Evolutionary conservation across 1,140 invertebrate species (phyloP).

Genomic region (Arctopsyche grandis): DNA sequence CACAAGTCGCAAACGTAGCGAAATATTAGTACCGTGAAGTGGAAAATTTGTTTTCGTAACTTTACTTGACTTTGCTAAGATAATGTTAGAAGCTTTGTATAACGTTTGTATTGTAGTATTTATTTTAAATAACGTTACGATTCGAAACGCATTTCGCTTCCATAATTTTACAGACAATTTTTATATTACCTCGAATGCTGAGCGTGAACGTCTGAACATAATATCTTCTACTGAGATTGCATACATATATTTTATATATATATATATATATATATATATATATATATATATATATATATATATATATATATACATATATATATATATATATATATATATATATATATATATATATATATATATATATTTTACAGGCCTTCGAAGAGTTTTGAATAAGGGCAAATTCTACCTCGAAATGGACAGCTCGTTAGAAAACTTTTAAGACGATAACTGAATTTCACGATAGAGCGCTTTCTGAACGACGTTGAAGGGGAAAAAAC

Average conservation of each 20-base stretch:
- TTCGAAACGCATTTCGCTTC: background rate
- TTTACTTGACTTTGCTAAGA: background rate
- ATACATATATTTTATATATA: no score
- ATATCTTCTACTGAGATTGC: no score
- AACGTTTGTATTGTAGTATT: background rate
- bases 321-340: background rate
- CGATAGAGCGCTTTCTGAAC: background rate
- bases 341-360: background rate
- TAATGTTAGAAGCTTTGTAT: background rate
- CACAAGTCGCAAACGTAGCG: background rate
- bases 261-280: no score
- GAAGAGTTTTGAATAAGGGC: background rate
- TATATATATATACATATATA: background rate
- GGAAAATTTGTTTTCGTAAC: conserved; percentile 1
- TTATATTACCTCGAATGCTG: background rate
- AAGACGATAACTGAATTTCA: conserved; percentile 18
- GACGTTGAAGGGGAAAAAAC: background rate
- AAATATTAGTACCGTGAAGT: background rate
- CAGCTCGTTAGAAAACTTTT: conserved; percentile 1
- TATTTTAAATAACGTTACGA: background rate
- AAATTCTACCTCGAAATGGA: background rate
- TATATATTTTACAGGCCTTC: background rate
- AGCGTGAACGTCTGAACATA: no score
- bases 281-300: no score
- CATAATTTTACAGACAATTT: background rate